phyloP scores from a whole-genome alignment of 2,113 vertebrate genomes.

The Otocyon megalotis region DNA sequence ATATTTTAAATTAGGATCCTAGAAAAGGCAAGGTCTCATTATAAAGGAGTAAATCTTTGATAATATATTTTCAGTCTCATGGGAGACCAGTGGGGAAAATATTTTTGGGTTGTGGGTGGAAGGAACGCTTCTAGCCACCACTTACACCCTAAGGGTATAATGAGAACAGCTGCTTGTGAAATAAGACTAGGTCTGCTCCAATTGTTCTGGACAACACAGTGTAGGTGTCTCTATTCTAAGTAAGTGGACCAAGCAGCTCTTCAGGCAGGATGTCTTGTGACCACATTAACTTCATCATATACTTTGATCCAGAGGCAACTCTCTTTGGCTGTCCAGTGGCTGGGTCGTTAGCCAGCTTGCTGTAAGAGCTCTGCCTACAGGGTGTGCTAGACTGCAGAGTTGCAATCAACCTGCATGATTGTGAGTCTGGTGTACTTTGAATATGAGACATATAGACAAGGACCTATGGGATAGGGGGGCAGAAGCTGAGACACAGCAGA shows the following conservation, averaged over 20 bases:
- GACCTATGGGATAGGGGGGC: background rate
- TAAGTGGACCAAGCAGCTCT: background rate
- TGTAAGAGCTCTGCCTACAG: background rate
- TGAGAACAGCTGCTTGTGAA: background rate
- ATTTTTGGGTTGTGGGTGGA: background rate
- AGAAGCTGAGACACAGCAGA: background rate
- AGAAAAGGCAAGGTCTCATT: background rate
- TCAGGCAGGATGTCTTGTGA: background rate
- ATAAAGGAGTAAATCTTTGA: background rate
- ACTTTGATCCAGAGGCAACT: background rate
- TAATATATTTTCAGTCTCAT: background rate
- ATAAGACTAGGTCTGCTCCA: background rate
- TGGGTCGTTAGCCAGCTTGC: background rate
- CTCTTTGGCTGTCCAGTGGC: background rate
- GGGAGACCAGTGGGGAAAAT: background rate
- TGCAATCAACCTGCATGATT: background rate
- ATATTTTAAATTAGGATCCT: slow-evolving; percentile 33
- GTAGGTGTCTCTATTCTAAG: background rate
- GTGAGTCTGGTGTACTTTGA: background rate
- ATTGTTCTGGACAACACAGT: background rate
- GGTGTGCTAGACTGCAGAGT: background rate
- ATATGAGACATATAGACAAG: background rate
- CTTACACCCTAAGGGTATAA: background rate
- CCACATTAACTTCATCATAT: background rate
- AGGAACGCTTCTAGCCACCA: background rate